Evolutionary conservation across 1,140 invertebrate genomes (phyloP).

Genomic region (Drosophila elegans): DNA sequence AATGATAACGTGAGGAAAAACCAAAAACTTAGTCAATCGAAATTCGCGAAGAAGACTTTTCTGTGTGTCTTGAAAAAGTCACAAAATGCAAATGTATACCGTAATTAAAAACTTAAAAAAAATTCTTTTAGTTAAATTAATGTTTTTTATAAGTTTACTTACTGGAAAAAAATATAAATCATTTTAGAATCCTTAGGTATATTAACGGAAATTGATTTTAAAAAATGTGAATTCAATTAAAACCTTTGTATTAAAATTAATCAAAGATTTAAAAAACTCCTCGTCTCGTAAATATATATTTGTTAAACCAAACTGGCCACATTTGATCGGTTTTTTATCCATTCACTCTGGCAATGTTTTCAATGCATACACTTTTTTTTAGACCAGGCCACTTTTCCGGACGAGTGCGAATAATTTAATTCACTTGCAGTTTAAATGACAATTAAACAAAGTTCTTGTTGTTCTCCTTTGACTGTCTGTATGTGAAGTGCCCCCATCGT

Average conservation of each 20-base stretch:
- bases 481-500: constrained; percentile 54
- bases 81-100: too few relatives aligned
- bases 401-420: constrained; percentile 70
- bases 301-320: constrained; percentile 3
- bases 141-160: too few relatives aligned
- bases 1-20: constrained; percentile 1
- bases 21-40: neutral
- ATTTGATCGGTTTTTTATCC: constrained; percentile 11
- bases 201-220: too few relatives aligned
- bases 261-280: neutral
- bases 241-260: neutral
- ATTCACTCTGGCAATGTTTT: constrained; percentile 1
- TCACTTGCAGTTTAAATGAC: constrained; percentile 61
- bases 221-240: neutral
- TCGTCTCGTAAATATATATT: constrained; percentile 2
- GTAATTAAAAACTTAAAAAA: neutral
- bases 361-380: constrained; percentile 20
- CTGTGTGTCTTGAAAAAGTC: too few relatives aligned
- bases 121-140: too few relatives aligned
- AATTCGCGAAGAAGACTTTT: neutral
- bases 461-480: constrained; percentile 39
- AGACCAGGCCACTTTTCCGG: constrained; percentile 27
- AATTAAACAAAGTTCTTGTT: constrained; percentile 55
- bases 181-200: too few relatives aligned
- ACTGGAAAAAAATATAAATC: too few relatives aligned